Percentiles rank a stretch among this genome's conserved stretches.
These are phyloP conservation scores for Heliconius ethilla DNA, from an alignment of 2,888 invertebrate species.

Conservation along the genomic window DNA sequence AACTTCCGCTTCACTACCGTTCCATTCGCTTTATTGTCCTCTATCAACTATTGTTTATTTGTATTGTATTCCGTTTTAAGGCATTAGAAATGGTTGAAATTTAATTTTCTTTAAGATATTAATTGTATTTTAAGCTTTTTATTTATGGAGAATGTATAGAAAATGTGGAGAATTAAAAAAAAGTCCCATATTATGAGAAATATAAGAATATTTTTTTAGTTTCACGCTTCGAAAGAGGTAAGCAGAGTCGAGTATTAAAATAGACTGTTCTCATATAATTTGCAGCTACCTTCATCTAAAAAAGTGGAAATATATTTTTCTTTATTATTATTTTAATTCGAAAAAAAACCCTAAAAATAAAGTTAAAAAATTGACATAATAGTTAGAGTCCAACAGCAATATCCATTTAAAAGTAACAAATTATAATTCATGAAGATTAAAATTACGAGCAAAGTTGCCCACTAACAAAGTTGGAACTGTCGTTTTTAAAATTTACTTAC, in stretches of 20 bases:
- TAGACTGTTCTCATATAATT: too few species aligned
- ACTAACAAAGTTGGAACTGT: slow-evolving; percentile 34
- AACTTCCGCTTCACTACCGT: slow-evolving; percentile 29
- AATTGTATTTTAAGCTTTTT: neutral
- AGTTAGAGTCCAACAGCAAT: neutral
- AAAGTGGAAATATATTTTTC: too few species aligned
- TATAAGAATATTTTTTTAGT: too few species aligned
- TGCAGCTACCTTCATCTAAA: too few species aligned
- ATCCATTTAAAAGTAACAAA: neutral
- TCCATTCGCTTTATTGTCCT: slow-evolving; percentile 23
- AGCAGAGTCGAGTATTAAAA: too few species aligned
- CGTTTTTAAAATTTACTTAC: slow-evolving; percentile 36
- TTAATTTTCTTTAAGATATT: neutral
- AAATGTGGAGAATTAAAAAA: neutral
- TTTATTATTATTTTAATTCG: too few species aligned
- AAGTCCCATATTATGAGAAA: neutral
- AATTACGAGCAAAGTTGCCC: slow-evolving; percentile 10
- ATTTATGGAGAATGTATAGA: neutral
- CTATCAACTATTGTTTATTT: slow-evolving; percentile 15
- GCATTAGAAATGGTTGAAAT: neutral
- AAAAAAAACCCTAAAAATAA: too few species aligned
- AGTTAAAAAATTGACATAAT: neutral
- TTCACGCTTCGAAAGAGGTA: too few species aligned
- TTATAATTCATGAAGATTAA: slow-evolving; percentile 27
- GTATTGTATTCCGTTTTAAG: slow-evolving; percentile 7